These are phyloP conservation scores for Cistogaster globosa DNA, from an alignment of 2,888 invertebrate species.

Conservation along the genomic window DNA sequence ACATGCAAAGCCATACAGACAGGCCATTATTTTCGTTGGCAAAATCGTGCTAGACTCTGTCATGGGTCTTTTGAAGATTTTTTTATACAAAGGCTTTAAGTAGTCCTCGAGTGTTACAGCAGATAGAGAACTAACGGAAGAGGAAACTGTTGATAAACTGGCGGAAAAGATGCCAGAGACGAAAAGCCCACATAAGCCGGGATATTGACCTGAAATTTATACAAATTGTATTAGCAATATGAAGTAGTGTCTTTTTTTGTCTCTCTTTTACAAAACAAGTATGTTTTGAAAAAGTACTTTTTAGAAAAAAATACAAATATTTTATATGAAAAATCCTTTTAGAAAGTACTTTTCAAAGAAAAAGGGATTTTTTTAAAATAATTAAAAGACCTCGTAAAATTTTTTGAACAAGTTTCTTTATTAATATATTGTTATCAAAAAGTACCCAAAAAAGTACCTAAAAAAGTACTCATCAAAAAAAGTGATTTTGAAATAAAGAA, in stretches of 20 bases:
- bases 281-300: background rate
- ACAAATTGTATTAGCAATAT: background rate
- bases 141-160: conserved; percentile 94
- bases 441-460: too few species aligned
- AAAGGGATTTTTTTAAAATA: background rate
- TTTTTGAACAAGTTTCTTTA: background rate
- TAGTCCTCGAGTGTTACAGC: conserved; percentile 96
- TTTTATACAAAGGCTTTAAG: conserved; percentile 85
- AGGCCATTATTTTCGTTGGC: conserved; percentile 88
- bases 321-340: too few species aligned
- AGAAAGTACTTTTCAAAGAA: background rate
- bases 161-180: conserved; percentile 96
- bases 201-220: conserved; percentile 83
- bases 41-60: conserved; percentile 84
- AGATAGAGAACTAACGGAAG: conserved; percentile 94
- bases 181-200: conserved; percentile 94
- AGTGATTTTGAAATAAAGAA: too few species aligned
- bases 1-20: conserved; percentile 89
- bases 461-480: too few species aligned
- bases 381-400: background rate
- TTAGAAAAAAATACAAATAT: background rate
- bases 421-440: background rate
- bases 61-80: conserved; percentile 82
- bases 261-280: too few species aligned
- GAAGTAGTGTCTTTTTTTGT: too few species aligned